Percentiles rank a stretch among this genome's conserved stretches.
Evolutionary conservation across 2,113 vertebrate genomes (phyloP).

Genomic region (Nanorana parkeri): DNA sequence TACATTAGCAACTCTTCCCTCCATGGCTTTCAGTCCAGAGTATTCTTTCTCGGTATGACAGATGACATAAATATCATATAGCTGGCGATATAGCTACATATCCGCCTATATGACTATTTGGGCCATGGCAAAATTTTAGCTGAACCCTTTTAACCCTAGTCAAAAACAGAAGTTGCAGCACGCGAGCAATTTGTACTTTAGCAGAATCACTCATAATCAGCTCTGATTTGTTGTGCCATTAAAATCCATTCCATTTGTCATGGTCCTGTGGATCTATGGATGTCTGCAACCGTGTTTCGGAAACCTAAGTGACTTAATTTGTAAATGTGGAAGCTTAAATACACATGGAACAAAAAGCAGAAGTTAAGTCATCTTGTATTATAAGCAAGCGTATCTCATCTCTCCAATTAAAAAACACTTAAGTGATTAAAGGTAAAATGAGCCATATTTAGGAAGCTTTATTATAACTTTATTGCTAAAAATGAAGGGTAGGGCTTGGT

Average conservation of each 20-base stretch:
- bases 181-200: constrained; percentile 6
- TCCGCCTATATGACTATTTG: neutral
- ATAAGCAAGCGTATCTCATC: neutral
- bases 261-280: constrained; percentile 33
- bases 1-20: constrained; percentile 31
- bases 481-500: too few species aligned
- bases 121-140: neutral
- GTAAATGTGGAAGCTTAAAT: constrained; percentile 30
- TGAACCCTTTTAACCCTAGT: neutral
- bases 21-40: constrained; percentile 19
- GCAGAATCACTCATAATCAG: constrained; percentile 18
- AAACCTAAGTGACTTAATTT: constrained; percentile 31
- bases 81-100: too few species aligned
- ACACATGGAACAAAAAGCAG: neutral
- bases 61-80: constrained; percentile 2
- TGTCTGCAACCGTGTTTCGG: constrained; percentile 3
- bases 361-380: neutral
- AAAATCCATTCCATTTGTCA: constrained; percentile 6
- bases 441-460: neutral
- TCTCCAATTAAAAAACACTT: neutral
- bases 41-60: constrained; percentile 20
- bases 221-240: constrained; percentile 33
- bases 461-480: too few species aligned
- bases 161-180: neutral
- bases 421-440: neutral